Evolutionary conservation across 2,797 vertebrate genomes (phyloP), one percentile per base, ranked within the genome.

Genomic region (Buphagus erythrorhynchus): DNA sequence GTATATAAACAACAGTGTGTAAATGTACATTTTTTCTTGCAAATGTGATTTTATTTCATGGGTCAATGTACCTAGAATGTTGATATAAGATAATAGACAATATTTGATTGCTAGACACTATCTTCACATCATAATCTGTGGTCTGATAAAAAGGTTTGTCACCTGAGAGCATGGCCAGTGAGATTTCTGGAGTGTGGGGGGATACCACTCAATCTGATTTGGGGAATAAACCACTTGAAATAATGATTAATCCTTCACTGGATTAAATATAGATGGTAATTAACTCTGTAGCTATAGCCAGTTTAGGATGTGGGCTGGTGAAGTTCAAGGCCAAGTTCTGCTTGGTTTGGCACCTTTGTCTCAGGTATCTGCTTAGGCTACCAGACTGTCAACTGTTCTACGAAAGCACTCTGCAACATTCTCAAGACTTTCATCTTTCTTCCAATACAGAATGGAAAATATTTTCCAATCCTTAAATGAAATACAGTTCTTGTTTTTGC

Each of bases 181-280:
- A 24, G 19, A 49, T 54, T 55, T 67, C 65, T 58, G 65, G 25
- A 19, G 2, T 52, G 14, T 49, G 31, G 10, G 17, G 42, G 26
- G 36, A 21, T 19, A 65, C 15, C 18, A 16, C 43, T 63, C 29
- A 21, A 26, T 42, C 57, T 80, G 17, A 4, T 43, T 54, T 84
- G 28, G n/a, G 38, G 21, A 31, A 28, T 48, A 63, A 38, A 33
- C 13, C 8, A 10, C 36, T 29, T 42, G 45, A 46, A 90, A 57
- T 38, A 16, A 31, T 31, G 33, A 16, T 87, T 12, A 52, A 9
- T 42, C 5, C 4, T 88, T 59, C 22, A 3, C 7, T 49, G 57
- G 35, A 28, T 24, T 16, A 25, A 46, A 28, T 8, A 4, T 1
- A 19, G 12, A 4, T 48, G 51, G 11, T 2, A 0, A 8, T 1